These are phyloP conservation scores for Alfaro cultratus DNA, from an alignment of 2,797 vertebrate genomes.

Conservation along the genomic window DNA sequence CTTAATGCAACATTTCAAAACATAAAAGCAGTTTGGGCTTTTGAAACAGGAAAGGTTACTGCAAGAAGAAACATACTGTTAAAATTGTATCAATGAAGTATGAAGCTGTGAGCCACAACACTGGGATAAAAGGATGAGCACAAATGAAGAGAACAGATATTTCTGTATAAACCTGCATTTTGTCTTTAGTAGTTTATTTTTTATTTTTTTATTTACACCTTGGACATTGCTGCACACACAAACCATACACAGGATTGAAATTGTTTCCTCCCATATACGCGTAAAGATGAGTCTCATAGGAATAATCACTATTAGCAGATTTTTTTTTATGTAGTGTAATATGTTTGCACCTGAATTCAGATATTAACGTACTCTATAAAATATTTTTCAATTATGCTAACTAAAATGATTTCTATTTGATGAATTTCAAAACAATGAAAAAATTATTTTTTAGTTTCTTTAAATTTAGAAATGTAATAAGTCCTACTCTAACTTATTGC, in stretches of 20 bases:
- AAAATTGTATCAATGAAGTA: background rate
- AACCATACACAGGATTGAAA: background rate
- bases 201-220: background rate
- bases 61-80: background rate
- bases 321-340: background rate
- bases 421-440: background rate
- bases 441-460: background rate
- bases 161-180: background rate
- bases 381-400: background rate
- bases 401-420: background rate
- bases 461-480: background rate
- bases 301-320: background rate
- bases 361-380: background rate
- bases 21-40: background rate
- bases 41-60: background rate
- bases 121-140: background rate
- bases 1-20: background rate
- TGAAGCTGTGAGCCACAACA: background rate
- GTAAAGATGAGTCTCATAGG: background rate
- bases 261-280: background rate
- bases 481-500: background rate
- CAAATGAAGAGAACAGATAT: background rate
- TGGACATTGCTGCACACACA: background rate
- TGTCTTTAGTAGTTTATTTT: background rate
- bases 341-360: background rate